Evolutionary conservation across 2,113 vertebrate species (phyloP), one percentile per base, ranked within the genome.

Genomic region (Crotalus viridis): DNA sequence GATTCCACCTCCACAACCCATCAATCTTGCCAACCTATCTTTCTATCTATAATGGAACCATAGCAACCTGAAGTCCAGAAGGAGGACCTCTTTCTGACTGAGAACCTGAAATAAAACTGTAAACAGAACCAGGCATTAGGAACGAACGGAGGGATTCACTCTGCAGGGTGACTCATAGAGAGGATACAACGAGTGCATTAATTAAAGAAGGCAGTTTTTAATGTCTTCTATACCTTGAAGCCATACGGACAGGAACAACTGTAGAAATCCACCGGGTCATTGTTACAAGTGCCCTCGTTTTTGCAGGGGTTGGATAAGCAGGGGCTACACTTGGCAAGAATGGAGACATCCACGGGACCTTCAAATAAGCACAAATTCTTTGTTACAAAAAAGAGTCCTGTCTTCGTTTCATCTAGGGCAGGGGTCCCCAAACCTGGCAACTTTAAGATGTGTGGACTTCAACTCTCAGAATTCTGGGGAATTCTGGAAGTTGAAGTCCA

Each of bases 321-420:
- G 3, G 99, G 99, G n/a, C 98, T 98, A 96, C 99, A 99, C 95
- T 99, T 99, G 43, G 99, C 98, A 94, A 99, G 98, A 96, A 99
- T 98, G 93, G 56, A 98, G 91, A 99, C 92, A 95, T 99, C 99
- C 89, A 99, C 97, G 0, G 99, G 98, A 89, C 99, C 99, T 99
- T 97, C 90, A 96, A 95, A 88, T n/a, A 94, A 93, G 97, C 69
- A 96, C 26, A 96, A 95, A 94, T 95, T 92, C 0, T 94, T 46
- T 88, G 64, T 96, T 54, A 96, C 85, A 95, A 94, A 86, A 10
- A 93, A 86, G 28, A 17, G 54, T 4, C 1, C 1, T 46, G 39
- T 46, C 87, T 61, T 81, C 2, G 0, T 28, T 92, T 90, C 74
- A 88, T 51, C 12, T 51, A 51, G 48, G 48, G 48, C 8, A 51